Base-by-base conservation (phyloP, 2,113 vertebrate genomes). In the Mesocricetus auratus region DNA sequence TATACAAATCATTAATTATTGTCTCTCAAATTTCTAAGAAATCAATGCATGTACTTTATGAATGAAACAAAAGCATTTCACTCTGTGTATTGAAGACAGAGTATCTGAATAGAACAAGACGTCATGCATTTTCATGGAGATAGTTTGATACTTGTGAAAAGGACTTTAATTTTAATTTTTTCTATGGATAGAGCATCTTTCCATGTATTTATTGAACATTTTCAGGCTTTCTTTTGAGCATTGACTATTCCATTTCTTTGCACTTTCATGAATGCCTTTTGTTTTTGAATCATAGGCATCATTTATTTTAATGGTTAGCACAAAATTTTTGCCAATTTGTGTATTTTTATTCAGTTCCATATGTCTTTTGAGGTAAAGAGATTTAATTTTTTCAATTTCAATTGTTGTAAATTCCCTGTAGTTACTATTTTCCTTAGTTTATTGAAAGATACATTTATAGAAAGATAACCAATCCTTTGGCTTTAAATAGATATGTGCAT, bases 401-500 rank as follows among this genome's bases (percentile, higher is more conserved):
- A n/a, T 81, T 56, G 19, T 58, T 9, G 33, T 13, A 2, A n/a
- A 81, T 58, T n/a, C 31, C 50, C 50, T 81, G 33, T 24, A 81
- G 42, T 42, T 33, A 33, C 24, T 26, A 26, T 45, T 45, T 22
- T 68, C 47, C 66, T 62, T 31, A 47, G 4, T 50, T 53, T 78
- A 53, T 97, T 97, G 95, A 94, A 95, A 97, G 96, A 39, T 58
- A 7, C 87, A 93, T 97, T 95, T 97, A 97, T 97, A 97, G 93
- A 97, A 53, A 33, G 29, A 10, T 53, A 19, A 97, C 96, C 96
- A 95, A 79, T 66, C 39, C 74, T 15, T 75, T 33, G 24, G 96
- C 96, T 97, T 97, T 95, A 97, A 97, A 97, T 97, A 98, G 86
- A 74, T 93, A 96, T 71, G 26, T 94, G 94, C 53, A 93, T 97